Base-by-base conservation (phyloP, 30 jellyfish, hydroid and myxozoan species). In the Turritopsis rubra region DNA sequence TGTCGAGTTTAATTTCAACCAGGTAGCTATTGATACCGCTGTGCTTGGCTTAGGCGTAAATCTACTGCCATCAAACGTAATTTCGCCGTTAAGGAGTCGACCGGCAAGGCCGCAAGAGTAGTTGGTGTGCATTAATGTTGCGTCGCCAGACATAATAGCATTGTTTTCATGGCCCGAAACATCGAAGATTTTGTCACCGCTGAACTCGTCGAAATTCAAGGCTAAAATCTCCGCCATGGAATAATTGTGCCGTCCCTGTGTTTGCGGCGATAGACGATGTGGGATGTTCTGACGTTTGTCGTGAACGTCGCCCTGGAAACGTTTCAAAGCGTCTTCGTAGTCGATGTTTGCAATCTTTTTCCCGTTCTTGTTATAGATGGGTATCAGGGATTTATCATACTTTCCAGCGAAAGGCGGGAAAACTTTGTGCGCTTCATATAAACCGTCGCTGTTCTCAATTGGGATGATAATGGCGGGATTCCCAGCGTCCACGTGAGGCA, bases 101-200 rank as follows among this genome's bases (percentile, higher is more conserved):
- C 87, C 84, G 71, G 99, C 99, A 81, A 93, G 28, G 29, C 99
- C 99, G 85, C 99, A 93, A 74, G 97, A 89, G 89, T 75, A 86
- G 83, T 93, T 93, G 0, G 95, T 84, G 17, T 29, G 87, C 96
- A 93, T 88, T 71, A 94, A 31, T 1, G 96, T 88, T 5, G 99
- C 99, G 52, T 96, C 95, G 19, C 96, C 96, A 53, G 91, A 81
- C 66, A 88, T 79, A n/a, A 83, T 16, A 53, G 90, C 99, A 77
- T 93, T 71, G 86, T 93, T 93, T 65, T 80, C 91, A 28, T 88
- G 89, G 52, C 95, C 96, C n/a, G 96, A 87, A 53, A 93, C 79
- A 65, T 93, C 99, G 52, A 88, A 80, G 84, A 93, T 79, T 31
- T 84, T 27, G 75, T 88, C 96, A 5, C 99, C 99, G 41, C 86